phyloP scores from a whole-genome alignment of 1,140 invertebrate species.

The Formica selysi region DNA sequence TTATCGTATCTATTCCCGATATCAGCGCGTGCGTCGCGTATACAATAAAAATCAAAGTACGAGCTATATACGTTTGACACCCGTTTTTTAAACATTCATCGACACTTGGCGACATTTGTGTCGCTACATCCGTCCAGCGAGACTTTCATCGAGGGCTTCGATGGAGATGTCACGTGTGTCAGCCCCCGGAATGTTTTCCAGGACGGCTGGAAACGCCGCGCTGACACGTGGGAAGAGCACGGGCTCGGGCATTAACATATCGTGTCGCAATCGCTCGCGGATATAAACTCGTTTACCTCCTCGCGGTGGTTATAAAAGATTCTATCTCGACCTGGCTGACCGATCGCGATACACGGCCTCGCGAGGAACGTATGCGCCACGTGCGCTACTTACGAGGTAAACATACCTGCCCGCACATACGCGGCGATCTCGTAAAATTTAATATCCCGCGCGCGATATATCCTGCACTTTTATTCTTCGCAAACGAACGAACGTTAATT shows the following conservation, averaged over 20 bases:
- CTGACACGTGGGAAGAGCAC: constrained; percentile 73
- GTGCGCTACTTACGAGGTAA: constrained; percentile 28
- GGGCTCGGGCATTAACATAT: constrained; percentile 69
- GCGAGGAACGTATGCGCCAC: constrained; percentile 46
- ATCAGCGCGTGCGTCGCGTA: neutral
- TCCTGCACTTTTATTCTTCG: constrained; percentile 6
- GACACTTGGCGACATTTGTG: constrained; percentile 20
- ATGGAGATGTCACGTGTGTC: constrained; percentile 53
- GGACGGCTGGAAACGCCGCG: constrained; percentile 67
- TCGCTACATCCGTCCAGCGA: constrained; percentile 48
- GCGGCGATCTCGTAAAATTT: constrained; percentile 51
- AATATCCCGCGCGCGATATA: constrained; percentile 41
- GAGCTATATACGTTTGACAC: constrained; percentile 41
- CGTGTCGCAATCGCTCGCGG: constrained; percentile 74
- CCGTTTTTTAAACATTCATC: constrained; percentile 19
- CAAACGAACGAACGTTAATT: constrained; percentile 37
- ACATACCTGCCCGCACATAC: neutral
- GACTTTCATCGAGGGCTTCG: constrained; percentile 54
- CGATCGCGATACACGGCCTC: constrained; percentile 67
- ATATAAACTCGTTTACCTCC: constrained; percentile 74
- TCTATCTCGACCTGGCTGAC: constrained; percentile 65
- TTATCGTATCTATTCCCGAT: neutral
- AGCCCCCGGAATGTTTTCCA: constrained; percentile 64
- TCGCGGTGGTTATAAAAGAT: constrained; percentile 68
- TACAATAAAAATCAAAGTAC: constrained; percentile 55